Evolutionary conservation across 2,888 invertebrate species (phyloP).

Genomic region (Watsonalla cultraria): DNA sequence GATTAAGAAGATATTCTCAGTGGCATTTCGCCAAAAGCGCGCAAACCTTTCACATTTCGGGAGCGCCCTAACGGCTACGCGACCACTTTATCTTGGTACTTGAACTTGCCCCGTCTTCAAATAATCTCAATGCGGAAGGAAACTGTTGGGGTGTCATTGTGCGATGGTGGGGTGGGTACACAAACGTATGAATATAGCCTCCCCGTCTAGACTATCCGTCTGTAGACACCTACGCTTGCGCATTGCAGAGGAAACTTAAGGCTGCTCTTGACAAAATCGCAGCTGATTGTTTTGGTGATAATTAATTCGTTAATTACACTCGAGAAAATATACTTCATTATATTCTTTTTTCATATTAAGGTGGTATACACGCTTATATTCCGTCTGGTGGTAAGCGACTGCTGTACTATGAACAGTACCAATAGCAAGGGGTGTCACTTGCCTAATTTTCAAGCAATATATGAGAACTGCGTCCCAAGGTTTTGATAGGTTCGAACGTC

Average conservation of each 20-base stretch:
- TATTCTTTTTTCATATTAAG: no score
- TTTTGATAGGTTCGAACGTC: no score
- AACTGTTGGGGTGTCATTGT: slow-evolving; percentile 21
- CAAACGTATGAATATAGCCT: slow-evolving; percentile 32
- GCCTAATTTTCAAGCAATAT: no score
- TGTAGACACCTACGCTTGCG: slow-evolving; percentile 54
- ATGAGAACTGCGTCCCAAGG: no score
- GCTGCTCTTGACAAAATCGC: no score
- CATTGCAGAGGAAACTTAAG: slow-evolving; percentile 10
- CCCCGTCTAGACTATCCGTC: slow-evolving; percentile 62
- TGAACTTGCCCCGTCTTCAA: slow-evolving; percentile 8
- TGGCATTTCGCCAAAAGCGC: slow-evolving; percentile 45
- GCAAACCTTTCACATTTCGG: slow-evolving; percentile 31
- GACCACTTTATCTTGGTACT: slow-evolving; percentile 24
- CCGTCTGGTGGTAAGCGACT: no score
- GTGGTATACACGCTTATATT: no score
- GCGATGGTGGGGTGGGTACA: slow-evolving; percentile 22
- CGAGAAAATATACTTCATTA: no score
- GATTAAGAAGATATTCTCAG: slow-evolving; percentile 21
- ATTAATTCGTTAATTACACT: no score
- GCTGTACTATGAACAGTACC: no score
- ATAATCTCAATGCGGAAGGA: slow-evolving; percentile 10
- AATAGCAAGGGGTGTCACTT: no score
- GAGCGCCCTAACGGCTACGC: background rate
- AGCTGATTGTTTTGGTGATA: no score